Evolutionary conservation across 2,888 invertebrate species (phyloP).

Genomic region (Pseudococcus longispinus): DNA sequence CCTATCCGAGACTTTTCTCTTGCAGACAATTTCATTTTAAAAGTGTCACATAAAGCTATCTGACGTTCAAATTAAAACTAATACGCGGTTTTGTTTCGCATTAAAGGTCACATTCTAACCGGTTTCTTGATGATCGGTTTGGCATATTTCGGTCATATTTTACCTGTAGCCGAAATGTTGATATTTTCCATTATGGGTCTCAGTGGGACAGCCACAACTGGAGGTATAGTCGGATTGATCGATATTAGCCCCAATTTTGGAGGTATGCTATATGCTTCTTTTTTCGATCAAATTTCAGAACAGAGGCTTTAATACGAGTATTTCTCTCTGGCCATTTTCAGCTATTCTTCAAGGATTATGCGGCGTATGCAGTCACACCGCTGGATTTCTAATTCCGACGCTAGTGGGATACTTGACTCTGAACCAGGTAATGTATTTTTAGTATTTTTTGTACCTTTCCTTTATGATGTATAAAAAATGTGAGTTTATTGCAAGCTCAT

Average conservation of each 20-base stretch:
- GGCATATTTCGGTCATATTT: constrained; percentile 71
- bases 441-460: no score
- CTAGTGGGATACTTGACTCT: constrained; percentile 70
- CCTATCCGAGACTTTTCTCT: no score
- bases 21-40: no score
- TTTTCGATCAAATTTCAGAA: not conserved
- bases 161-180: constrained; percentile 68
- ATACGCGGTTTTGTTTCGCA: not conserved
- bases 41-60: no score
- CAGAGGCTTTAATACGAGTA: not conserved
- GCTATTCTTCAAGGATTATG: constrained; percentile 70
- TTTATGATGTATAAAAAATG: no score
- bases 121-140: constrained; percentile 70
- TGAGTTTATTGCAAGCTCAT: no score
- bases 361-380: constrained; percentile 68
- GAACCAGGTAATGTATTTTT: not conserved
- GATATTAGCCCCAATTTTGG: constrained; percentile 68
- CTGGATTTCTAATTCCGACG: constrained; percentile 71
- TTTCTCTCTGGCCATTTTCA: constrained; percentile 60
- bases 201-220: constrained; percentile 73
- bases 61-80: no score
- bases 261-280: constrained; percentile 59
- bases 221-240: constrained; percentile 71
- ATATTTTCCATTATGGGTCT: constrained; percentile 70
- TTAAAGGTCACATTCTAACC: constrained; percentile 68